Base-by-base conservation (phyloP, 2,797 vertebrate genomes). In the Acanthornis magna region DNA sequence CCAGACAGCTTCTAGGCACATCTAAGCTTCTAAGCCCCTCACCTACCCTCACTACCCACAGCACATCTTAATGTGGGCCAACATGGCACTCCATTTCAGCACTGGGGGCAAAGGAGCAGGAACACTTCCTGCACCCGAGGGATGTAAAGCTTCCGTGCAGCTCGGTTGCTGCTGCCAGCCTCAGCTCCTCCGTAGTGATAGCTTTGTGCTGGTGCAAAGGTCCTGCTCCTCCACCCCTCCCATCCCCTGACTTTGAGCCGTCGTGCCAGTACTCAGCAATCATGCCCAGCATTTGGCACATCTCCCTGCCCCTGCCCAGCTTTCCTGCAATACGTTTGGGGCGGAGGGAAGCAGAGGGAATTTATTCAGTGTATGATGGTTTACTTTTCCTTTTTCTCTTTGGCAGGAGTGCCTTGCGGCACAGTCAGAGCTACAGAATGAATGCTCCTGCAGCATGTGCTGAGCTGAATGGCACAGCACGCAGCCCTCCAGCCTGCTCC, bases 391-490 rank as follows among this genome's bases (percentile, higher is more conserved):
- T 60, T 65, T 77, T 78, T 62, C 58, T n/a, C 65, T 77, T 87
- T 89, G 91, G 87, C 92, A 91, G 84, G 38, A 90, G 54, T 0
- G 1, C 68, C 63, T 60, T 4, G 0, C 4, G 0, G 60, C 71
- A 50, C 88, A 92, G 93, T 85, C 21, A 4, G 95, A 90, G 86
- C 62, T 19, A 4, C 73, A 68, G 88, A 77, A 83, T 47, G 83
- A 90, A 80, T 40, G 58, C 25, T 86, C 34, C 83, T 78, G 83
- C 76, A 86, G 90, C 92, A 48, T 74, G 80, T 22, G 4, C 75
- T 32, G 60, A 84, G 70, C 77, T 91, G 91, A 95, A 88, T 54
- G 84, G 95, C 95, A 84, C 93, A 86, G 93, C 92, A 83, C 3
- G 26, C 90, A 90, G 79, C 50, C 80, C 83, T 90, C 72, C 85